phyloP scores from a whole-genome alignment of 2,888 invertebrate genomes.

The Thera britannica region DNA sequence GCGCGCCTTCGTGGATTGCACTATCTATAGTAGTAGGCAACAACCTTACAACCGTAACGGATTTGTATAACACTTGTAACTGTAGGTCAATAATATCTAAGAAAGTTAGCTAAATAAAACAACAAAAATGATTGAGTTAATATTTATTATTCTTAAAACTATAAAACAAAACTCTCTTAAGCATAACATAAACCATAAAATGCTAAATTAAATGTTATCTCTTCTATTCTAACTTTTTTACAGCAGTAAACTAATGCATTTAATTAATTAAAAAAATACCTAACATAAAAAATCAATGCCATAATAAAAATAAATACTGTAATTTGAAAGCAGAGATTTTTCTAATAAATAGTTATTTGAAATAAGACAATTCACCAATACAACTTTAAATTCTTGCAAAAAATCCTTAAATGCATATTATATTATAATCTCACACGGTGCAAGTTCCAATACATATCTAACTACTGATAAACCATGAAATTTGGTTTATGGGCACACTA shows the following conservation, averaged over 20 bases:
- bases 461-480: not conserved
- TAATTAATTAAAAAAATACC: slow-evolving; percentile 38
- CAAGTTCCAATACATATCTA: slow-evolving; percentile 40
- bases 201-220: slow-evolving; percentile 60
- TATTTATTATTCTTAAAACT: slow-evolving; percentile 59
- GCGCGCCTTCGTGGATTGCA: too few relatives aligned
- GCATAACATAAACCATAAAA: slow-evolving; percentile 63
- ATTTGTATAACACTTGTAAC: too few relatives aligned
- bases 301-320: not conserved
- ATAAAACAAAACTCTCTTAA: slow-evolving; percentile 59
- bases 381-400: not conserved
- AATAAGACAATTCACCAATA: slow-evolving; percentile 8
- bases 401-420: slow-evolving; percentile 62
- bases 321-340: not conserved
- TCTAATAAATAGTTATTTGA: not conserved
- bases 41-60: too few relatives aligned
- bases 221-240: not conserved
- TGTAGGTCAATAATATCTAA: too few relatives aligned
- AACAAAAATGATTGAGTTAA: slow-evolving; percentile 19
- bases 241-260: not conserved
- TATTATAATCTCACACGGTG: slow-evolving; percentile 57
- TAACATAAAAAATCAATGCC: slow-evolving; percentile 5
- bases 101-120: slow-evolving; percentile 19
- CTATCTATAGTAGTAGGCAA: too few relatives aligned
- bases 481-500: too few relatives aligned